These are phyloP conservation scores for Glyptemys insculpta DNA, from an alignment of 2,797 vertebrate species.

Conservation along the genomic window DNA sequence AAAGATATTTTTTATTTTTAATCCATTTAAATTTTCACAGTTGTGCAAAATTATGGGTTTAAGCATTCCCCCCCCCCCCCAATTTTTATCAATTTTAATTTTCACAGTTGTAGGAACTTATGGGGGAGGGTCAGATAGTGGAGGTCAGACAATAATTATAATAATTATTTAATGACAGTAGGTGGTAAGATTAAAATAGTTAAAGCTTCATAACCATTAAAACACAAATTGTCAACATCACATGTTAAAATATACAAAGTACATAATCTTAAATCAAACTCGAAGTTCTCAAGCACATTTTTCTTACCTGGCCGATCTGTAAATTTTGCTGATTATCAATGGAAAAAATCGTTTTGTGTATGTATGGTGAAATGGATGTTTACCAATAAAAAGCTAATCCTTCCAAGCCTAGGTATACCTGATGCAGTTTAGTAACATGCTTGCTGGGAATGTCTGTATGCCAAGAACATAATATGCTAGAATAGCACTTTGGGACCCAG, in stretches of 20 bases:
- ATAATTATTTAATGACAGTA: background rate
- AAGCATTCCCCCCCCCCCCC: too few relatives aligned
- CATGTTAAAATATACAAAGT: background rate
- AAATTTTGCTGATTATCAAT: background rate
- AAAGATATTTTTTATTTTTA: background rate
- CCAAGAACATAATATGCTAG: accelerated
- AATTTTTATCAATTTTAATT: background rate
- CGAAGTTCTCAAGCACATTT: background rate
- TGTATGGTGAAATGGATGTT: background rate
- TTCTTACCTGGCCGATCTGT: background rate
- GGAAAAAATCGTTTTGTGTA: background rate
- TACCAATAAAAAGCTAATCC: background rate
- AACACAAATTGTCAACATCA: background rate
- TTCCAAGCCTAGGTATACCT: background rate
- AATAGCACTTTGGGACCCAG: background rate
- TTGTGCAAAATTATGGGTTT: background rate
- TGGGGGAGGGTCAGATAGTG: background rate
- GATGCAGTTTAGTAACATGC: background rate
- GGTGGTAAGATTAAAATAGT: background rate
- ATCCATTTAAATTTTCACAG: background rate
- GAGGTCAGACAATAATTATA: background rate
- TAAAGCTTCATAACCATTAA: background rate
- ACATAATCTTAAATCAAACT: background rate
- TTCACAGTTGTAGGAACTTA: background rate
- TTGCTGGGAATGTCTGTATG: background rate